phyloP scores from a whole-genome alignment of 2,888 invertebrate genomes.

The Nudaria mundana region DNA sequence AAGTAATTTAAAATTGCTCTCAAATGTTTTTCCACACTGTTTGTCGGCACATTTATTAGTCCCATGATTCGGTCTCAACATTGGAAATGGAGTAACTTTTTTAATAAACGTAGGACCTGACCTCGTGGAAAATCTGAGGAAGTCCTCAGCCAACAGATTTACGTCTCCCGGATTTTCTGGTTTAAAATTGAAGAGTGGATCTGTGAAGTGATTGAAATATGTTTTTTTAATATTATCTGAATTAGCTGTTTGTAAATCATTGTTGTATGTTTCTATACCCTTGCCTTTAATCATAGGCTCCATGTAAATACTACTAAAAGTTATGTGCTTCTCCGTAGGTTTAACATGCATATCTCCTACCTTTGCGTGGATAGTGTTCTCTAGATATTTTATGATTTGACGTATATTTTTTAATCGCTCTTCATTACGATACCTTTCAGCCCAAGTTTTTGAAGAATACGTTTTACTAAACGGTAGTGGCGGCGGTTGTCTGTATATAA shows the following conservation, averaged over 20 bases:
- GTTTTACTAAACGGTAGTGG: constrained; percentile 66
- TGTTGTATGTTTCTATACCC: constrained; percentile 17
- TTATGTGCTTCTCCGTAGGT: constrained; percentile 53
- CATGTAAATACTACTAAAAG: constrained; percentile 65
- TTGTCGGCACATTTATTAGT: constrained; percentile 42
- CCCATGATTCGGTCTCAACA: constrained; percentile 49
- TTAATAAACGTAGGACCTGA: constrained; percentile 31
- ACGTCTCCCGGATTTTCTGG: constrained; percentile 88
- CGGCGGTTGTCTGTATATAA: constrained; percentile 61
- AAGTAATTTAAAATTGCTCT: constrained; percentile 16
- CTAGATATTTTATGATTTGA: constrained; percentile 68
- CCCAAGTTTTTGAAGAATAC: constrained; percentile 63
- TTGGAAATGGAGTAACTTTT: constrained; percentile 37
- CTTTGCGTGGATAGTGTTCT: constrained; percentile 70
- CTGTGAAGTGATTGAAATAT: constrained; percentile 64
- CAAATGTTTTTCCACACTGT: constrained; percentile 37
- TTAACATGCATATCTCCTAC: constrained; percentile 58
- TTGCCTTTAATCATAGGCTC: constrained; percentile 49
- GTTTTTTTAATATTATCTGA: constrained; percentile 43
- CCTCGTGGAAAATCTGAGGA: constrained; percentile 56
- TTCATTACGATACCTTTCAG: constrained; percentile 68
- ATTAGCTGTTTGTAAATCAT: constrained; percentile 37
- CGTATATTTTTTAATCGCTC: constrained; percentile 69
- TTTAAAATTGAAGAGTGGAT: constrained; percentile 86
- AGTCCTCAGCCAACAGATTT: constrained; percentile 84